Conservation (phyloP, 2,113 vertebrate genomes). For the Okapia johnstoni region DNA sequence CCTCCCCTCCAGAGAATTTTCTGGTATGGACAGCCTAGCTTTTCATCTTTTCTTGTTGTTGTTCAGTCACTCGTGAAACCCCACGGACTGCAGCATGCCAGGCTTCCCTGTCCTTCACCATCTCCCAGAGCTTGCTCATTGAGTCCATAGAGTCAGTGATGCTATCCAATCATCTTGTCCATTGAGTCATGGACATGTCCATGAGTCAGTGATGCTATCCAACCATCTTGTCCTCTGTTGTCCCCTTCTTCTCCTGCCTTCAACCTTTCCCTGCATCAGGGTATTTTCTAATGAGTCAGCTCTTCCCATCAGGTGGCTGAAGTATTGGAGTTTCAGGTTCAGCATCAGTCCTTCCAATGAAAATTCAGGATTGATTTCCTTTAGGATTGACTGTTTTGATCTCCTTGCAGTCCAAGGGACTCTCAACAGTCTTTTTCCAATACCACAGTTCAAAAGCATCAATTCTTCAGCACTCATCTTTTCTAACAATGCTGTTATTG, state of each 20-base stretch:
- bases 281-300: neutral
- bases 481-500: neutral
- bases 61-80: neutral
- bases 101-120: neutral
- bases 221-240: neutral
- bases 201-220: neutral
- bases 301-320: neutral
- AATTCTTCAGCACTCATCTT: neutral
- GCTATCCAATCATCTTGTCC: neutral
- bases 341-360: neutral
- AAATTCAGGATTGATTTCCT: neutral
- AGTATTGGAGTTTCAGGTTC: neutral
- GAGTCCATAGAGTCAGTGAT: neutral
- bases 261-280: neutral
- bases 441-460: neutral
- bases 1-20: neutral
- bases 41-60: neutral
- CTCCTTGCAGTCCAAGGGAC: neutral
- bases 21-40: neutral
- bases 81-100: neutral
- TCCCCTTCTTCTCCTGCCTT: neutral
- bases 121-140: neutral
- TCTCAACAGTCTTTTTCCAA: neutral
- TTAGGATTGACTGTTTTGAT: neutral
- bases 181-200: too few species aligned